These are phyloP conservation scores for Manis javanica DNA, from an alignment of 2,797 vertebrate genomes.

Conservation along the genomic window DNA sequence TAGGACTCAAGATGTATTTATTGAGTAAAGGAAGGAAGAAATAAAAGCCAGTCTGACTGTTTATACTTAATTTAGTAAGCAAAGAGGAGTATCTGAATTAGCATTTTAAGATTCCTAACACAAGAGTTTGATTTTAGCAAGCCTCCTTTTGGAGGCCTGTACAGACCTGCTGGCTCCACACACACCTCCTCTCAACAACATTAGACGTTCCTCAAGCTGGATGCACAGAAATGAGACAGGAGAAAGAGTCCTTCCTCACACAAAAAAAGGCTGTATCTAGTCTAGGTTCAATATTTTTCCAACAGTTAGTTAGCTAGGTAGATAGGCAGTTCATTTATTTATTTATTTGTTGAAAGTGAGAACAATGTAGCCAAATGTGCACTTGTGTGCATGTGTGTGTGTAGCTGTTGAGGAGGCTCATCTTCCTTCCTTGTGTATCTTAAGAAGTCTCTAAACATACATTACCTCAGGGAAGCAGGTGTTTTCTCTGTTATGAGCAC, in stretches of 20 bases:
- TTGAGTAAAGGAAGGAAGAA: conserved; percentile 9
- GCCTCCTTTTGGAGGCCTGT: background rate
- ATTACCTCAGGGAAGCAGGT: background rate
- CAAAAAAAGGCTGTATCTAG: background rate
- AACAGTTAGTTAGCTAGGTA: background rate
- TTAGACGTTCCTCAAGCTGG: background rate
- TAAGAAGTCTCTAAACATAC: background rate
- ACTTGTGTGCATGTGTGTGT: background rate
- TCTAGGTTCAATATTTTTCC: background rate
- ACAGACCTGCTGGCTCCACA: background rate
- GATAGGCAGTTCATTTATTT: background rate
- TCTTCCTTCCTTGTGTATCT: background rate
- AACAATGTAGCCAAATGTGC: background rate
- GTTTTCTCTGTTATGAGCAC: background rate
- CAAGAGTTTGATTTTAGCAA: background rate
- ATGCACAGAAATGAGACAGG: background rate
- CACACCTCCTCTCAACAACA: background rate
- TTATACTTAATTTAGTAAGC: background rate
- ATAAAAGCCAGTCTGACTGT: background rate
- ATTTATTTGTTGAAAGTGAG: background rate
- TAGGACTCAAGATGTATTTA: background rate
- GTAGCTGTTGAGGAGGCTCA: background rate
- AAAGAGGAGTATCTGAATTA: background rate
- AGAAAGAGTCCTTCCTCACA: background rate
- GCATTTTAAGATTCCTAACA: background rate